Evolutionary conservation across 2,113 vertebrate genomes (phyloP).

Genomic region (Lagenorhynchus albirostris): DNA sequence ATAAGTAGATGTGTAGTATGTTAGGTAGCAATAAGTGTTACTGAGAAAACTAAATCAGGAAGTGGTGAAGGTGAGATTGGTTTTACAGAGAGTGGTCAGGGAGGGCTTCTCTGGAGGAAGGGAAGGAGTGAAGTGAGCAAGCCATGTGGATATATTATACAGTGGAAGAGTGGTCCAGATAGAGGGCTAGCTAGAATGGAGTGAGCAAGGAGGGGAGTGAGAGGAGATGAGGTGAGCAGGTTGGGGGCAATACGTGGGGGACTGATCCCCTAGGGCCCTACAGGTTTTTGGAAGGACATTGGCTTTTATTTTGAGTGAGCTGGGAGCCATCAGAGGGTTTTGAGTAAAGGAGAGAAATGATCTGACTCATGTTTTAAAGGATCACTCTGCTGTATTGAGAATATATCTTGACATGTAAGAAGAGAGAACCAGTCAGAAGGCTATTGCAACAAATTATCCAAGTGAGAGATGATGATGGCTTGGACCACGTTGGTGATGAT

Average conservation of each 20-base stretch:
- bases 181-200: not conserved
- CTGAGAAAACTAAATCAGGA: not conserved
- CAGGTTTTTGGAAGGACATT: not conserved
- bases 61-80: not conserved
- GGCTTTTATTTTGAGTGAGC: not conserved
- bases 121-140: not conserved
- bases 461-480: not conserved
- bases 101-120: not conserved
- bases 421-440: not conserved
- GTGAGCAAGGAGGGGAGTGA: not conserved
- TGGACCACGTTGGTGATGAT: not conserved
- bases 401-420: not conserved
- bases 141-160: not conserved
- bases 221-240: not conserved
- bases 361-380: not conserved
- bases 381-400: not conserved
- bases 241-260: accelerated
- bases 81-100: not conserved
- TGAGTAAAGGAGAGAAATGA: not conserved
- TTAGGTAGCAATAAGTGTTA: not conserved
- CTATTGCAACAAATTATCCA: not conserved
- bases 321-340: not conserved
- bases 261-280: not conserved
- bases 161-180: not conserved
- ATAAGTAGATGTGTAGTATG: not conserved